Conservation (phyloP, 2,888 invertebrate genomes). For the Pharmacophagus antenor region DNA sequence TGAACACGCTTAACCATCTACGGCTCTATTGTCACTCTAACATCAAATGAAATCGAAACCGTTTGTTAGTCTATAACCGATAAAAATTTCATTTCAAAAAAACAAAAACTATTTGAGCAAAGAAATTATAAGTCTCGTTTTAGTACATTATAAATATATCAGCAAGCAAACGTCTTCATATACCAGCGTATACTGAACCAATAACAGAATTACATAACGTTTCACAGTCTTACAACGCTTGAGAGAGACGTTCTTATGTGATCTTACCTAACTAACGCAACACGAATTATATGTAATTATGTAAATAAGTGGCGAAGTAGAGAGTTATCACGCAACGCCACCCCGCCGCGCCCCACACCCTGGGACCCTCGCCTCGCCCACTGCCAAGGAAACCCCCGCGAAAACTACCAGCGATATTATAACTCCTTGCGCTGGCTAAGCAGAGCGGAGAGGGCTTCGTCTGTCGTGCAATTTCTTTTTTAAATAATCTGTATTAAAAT, state of each 20-base stretch:
- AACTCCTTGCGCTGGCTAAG: conserved; percentile 54
- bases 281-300: conserved; percentile 68
- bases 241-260: conserved; percentile 21
- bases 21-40: no score
- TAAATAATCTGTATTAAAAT: background rate
- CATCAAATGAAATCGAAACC: no score
- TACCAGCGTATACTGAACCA: no score
- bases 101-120: no score
- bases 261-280: conserved; percentile 40
- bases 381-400: conserved; percentile 45
- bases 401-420: conserved; percentile 75
- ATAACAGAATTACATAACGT: background rate
- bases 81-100: no score
- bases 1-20: no score
- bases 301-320: conserved; percentile 71
- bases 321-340: conserved; percentile 52
- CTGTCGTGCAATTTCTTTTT: background rate
- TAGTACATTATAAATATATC: no score
- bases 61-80: no score
- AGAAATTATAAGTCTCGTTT: no score
- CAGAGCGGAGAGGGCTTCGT: conserved; percentile 46
- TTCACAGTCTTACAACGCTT: background rate
- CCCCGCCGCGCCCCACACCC: conserved; percentile 37
- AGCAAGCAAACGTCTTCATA: no score
- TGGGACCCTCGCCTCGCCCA: conserved; percentile 45